phyloP scores from a whole-genome alignment of 2,888 invertebrate genomes.

The Agonopterix alstromeriana region DNA sequence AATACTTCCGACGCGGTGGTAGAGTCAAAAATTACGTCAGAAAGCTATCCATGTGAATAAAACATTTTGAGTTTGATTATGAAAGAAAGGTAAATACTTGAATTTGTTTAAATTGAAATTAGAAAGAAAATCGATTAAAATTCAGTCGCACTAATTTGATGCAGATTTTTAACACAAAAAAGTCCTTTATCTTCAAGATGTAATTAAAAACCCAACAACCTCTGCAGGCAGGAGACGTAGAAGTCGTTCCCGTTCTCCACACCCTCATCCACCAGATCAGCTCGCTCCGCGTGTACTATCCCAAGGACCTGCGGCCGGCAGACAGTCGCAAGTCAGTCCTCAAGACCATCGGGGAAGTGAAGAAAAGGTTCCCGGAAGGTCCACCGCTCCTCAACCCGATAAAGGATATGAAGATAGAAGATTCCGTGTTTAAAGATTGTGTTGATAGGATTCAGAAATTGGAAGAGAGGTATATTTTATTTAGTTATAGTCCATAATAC shows the following conservation, averaged over 20 bases:
- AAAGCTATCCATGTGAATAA: no score
- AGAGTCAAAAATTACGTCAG: no score
- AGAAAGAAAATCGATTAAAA: no score
- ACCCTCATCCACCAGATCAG: constrained; percentile 91
- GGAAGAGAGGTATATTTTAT: constrained; percentile 79
- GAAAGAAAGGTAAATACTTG: no score
- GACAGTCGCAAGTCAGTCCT: constrained; percentile 92
- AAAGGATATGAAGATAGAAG: constrained; percentile 96
- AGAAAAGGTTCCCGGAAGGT: constrained; percentile 91
- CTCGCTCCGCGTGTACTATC: constrained; percentile 92
- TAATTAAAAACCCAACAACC: not conserved
- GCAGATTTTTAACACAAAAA: no score
- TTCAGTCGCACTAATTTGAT: no score
- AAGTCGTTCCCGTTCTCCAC: constrained; percentile 91
- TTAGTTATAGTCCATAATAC: no score
- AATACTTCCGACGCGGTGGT: no score
- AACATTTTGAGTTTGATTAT: no score
- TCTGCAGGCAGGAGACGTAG: constrained; percentile 84
- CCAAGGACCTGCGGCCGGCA: constrained; percentile 89
- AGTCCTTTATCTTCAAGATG: no score
- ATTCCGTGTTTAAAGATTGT: constrained; percentile 86
- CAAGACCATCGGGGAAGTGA: constrained; percentile 91
- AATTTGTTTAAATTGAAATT: no score
- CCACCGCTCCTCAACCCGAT: constrained; percentile 95
- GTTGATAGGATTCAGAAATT: constrained; percentile 89